Conservation (phyloP, 1,140 invertebrate genomes). For the Scaptomyza pallida region DNA sequence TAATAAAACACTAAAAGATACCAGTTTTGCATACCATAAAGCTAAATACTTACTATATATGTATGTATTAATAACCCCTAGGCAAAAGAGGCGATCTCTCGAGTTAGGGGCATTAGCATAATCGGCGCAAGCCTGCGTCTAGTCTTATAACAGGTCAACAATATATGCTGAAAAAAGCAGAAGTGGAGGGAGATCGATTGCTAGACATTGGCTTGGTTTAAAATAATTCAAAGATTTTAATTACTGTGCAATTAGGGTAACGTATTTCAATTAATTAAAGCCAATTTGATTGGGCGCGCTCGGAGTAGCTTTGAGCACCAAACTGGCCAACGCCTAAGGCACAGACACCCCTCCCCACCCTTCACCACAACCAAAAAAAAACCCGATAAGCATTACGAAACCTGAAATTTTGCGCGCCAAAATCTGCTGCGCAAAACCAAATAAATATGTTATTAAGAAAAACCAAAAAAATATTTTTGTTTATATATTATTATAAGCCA, state of each 20-base stretch:
- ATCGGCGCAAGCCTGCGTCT: constrained; percentile 33
- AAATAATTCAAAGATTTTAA: constrained; percentile 76
- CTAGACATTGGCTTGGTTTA: constrained; percentile 1
- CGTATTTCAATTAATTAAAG: constrained; percentile 81
- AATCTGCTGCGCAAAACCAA: constrained; percentile 40
- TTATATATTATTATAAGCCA: constrained; percentile 12
- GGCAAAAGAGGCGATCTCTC: constrained; percentile 35
- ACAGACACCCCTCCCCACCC: too few relatives aligned
- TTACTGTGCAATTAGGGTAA: constrained; percentile 73
- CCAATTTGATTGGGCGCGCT: constrained; percentile 59
- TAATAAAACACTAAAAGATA: constrained; percentile 39
- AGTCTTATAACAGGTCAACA: constrained; percentile 32
- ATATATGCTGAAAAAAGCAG: constrained; percentile 45
- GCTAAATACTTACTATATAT: too few relatives aligned
- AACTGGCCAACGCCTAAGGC: too few relatives aligned
- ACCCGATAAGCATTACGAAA: constrained; percentile 59
- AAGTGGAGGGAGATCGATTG: neutral
- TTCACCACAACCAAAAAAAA: constrained; percentile 38
- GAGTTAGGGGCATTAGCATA: constrained; percentile 64
- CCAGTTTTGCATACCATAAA: constrained; percentile 44
- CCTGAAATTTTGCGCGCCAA: constrained; percentile 66
- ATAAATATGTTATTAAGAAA: constrained; percentile 44
- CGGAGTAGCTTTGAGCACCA: constrained; percentile 9
- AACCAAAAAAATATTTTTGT: too few relatives aligned
- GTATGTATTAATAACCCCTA: constrained; percentile 41